Evolutionary conservation across 64 coral and sea anemone genomes (phyloP), one percentile per base, ranked within the genome.

Genomic region (Montipora cactus): DNA sequence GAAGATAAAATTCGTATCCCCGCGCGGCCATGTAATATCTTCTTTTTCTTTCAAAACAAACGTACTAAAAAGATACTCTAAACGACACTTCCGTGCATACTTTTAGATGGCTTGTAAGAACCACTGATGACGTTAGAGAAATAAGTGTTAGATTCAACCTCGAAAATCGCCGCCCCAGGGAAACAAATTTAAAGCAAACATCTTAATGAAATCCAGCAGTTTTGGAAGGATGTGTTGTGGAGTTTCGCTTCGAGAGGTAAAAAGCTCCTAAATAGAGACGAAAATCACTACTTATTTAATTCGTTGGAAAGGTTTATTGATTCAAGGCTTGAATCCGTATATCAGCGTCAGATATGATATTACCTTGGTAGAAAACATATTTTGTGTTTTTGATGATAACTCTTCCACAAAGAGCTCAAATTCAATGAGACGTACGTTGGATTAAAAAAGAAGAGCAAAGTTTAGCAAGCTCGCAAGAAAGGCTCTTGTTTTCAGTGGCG

Each of bases 241-340:
- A 23, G 82, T 51, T 86, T 72, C 82, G 8, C 66, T 50, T 71
- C 64, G 49, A 71, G 82, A 19, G 82, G 82, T 72, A 86, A 86
- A 86, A 86, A 49, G 47, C 45, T 44, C 9, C 7, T 50, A 86
- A 86, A 86, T 86, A 71, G 64, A 51, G 18, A 72, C 8, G 18
- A 86, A 86, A 86, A 71, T 49, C 19, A 18, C 18, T 84, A 7
- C 37, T 37, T 37, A 37, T 37, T 44, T 72, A 86, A 86, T 86
- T 71, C 46, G 82, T 28, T 70, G 19, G 13, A 44, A 72, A 49
- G n/a, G 71, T 86, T 49, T 72, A 2, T 37, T 37, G 37, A 37
- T 67, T 86, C 64, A 50, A 62, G 48, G 62, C 82, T 45, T 21
- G 82, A 49, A 22, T 68, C 67, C 10, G 47, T 86, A 86, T 71